phyloP scores from a whole-genome alignment of 2,888 invertebrate genomes.

The Melieria crassipennis region DNA sequence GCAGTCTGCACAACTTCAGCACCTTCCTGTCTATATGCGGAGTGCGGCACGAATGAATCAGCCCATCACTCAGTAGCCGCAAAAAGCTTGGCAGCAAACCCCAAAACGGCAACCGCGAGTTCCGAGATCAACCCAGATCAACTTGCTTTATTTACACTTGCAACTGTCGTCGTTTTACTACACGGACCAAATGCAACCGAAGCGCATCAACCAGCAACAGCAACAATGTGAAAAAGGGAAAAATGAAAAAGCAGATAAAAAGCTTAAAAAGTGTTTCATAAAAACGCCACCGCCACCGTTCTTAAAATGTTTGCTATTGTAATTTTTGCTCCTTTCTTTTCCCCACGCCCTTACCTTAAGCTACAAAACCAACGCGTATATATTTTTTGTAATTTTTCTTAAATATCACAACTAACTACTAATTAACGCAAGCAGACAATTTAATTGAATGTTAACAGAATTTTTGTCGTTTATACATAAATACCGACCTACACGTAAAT shows the following conservation, averaged over 20 bases:
- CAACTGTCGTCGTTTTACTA: too few species aligned
- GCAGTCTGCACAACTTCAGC: conserved; percentile 81
- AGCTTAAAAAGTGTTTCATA: not conserved
- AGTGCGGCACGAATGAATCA: conserved; percentile 74
- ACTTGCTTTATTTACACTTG: too few species aligned
- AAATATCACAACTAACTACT: not conserved
- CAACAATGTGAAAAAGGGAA: not conserved
- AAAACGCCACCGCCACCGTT: not conserved
- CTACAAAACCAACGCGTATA: not conserved
- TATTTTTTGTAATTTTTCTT: conserved; percentile 4
- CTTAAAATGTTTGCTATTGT: not conserved
- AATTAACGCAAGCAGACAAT: not conserved
- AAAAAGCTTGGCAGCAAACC: too few species aligned
- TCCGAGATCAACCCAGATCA: too few species aligned
- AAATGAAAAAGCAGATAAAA: not conserved
- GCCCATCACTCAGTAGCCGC: too few species aligned
- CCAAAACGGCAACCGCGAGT: too few species aligned
- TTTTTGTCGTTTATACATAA: not conserved
- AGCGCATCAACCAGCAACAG: not conserved
- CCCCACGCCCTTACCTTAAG: not conserved
- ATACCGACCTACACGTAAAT: not conserved
- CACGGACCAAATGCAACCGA: too few species aligned
- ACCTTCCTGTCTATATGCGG: conserved; percentile 87
- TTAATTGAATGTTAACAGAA: not conserved
- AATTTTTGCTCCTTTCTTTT: not conserved